A percentile compares a stretch with the other conserved stretches of the same genome.
These are phyloP conservation scores for Horisme vitalbata DNA, from an alignment of 2,888 invertebrate species.

Conservation along the genomic window DNA sequence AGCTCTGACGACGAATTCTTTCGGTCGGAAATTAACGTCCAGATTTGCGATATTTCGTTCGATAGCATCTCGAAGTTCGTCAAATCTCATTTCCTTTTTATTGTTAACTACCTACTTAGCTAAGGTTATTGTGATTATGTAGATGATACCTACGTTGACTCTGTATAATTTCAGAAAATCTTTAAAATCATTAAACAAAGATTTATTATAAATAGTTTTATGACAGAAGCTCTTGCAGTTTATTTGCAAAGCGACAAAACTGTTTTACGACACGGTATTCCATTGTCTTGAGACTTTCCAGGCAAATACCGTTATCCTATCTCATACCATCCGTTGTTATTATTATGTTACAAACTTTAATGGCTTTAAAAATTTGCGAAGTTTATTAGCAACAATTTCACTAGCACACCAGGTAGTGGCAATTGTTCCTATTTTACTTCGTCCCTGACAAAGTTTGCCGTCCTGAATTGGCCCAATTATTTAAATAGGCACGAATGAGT, in stretches of 20 bases:
- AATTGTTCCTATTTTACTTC: constrained; percentile 25
- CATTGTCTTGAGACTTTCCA: constrained; percentile 38
- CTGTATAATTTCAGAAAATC: no score
- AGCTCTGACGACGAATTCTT: constrained; percentile 27
- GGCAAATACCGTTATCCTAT: constrained; percentile 19
- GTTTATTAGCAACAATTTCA: constrained; percentile 34
- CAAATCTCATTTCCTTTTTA: constrained; percentile 22
- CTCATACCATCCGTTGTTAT: constrained; percentile 30
- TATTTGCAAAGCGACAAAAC: constrained; percentile 40
- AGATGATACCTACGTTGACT: no score
- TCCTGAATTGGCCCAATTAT: constrained; percentile 42
- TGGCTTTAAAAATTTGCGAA: constrained; percentile 29
- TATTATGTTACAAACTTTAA: constrained; percentile 29
- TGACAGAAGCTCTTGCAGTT: constrained; percentile 7
- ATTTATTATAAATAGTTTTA: constrained; percentile 21
- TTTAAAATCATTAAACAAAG: neutral
- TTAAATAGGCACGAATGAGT: constrained; percentile 36
- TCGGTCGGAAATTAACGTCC: constrained; percentile 31
- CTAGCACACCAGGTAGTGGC: constrained; percentile 29
- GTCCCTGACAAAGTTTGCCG: constrained; percentile 39
- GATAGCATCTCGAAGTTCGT: constrained; percentile 17
- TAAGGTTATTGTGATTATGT: neutral
- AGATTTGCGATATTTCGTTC: constrained; percentile 26
- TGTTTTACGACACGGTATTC: constrained; percentile 35
- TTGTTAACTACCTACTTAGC: constrained; percentile 10